Percentiles rank a stretch among this genome's conserved stretches.
phyloP scores from a whole-genome alignment of 2,113 vertebrate species.

The Martes martes region DNA sequence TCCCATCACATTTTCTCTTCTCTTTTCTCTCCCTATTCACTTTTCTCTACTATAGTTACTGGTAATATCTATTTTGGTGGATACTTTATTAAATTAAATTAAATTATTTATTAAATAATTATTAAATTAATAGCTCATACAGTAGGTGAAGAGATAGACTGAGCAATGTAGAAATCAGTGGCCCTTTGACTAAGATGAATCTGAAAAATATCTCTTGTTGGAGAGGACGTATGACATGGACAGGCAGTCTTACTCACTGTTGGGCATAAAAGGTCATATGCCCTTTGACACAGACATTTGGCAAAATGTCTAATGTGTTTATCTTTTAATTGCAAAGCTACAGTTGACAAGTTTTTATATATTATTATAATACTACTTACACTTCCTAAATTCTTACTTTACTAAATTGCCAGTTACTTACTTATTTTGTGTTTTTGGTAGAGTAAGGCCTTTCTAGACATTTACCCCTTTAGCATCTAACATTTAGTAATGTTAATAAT shows the following conservation, averaged over 20 bases:
- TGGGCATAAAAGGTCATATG: not conserved
- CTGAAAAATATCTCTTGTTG: not conserved
- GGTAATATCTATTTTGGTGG: not conserved
- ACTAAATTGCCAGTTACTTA: not conserved
- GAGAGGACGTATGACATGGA: not conserved
- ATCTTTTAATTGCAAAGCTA: not conserved
- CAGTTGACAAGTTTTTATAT: not conserved
- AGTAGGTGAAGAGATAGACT: not conserved
- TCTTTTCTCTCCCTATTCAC: not conserved
- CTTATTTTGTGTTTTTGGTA: not conserved
- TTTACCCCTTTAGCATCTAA: not conserved
- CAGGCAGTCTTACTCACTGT: not conserved
- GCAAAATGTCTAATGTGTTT: not conserved
- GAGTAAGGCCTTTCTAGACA: not conserved
- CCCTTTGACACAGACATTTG: not conserved
- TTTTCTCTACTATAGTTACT: not conserved
- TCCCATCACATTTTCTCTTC: not conserved
- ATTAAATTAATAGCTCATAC: not conserved
- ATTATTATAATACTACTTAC: not conserved
- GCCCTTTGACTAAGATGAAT: not conserved
- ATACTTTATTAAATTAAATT: not conserved
- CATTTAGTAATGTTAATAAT: not conserved
- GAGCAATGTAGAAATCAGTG: not conserved
- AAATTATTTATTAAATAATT: too few species aligned
- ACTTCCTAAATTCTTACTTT: not conserved